phyloP scores from a whole-genome alignment of 2,888 invertebrate species.

The Caenorhabditis japonica region DNA sequence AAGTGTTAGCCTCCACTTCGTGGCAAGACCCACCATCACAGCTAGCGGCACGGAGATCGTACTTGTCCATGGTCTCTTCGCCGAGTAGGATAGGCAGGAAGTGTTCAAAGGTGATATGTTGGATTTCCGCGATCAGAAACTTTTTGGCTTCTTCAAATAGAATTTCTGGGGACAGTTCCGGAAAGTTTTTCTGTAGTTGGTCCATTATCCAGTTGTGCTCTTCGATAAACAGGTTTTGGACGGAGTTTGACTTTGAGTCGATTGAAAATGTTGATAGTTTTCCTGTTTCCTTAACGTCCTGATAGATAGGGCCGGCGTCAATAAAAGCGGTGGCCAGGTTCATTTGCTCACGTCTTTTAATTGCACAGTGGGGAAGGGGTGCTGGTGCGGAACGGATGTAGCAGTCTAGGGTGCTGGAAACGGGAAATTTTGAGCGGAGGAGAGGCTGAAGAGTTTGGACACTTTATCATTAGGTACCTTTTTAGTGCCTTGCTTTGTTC shows the following conservation, averaged over 20 bases:
- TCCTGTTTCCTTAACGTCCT: conserved; percentile 24
- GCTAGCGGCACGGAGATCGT: conserved; percentile 16
- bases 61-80: conserved; percentile 52
- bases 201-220: conserved; percentile 45
- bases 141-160: conserved; percentile 78
- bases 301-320: conserved; percentile 55
- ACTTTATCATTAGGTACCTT: not conserved
- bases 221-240: conserved; percentile 18
- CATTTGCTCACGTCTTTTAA: conserved; percentile 46
- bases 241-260: not conserved
- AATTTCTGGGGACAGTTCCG: conserved; percentile 44
- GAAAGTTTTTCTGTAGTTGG: conserved; percentile 20
- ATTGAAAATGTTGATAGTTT: conserved; percentile 1
- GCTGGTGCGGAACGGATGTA: conserved; percentile 44
- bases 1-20: conserved; percentile 84
- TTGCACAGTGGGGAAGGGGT: conserved; percentile 21
- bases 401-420: conserved; percentile 38
- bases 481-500: not conserved
- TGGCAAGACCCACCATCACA: conserved; percentile 42
- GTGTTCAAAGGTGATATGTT: conserved; percentile 78
- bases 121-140: conserved; percentile 81
- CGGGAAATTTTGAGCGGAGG: too few species aligned
- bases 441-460: not conserved
- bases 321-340: conserved; percentile 52
- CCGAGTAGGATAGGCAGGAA: conserved; percentile 53